These are phyloP conservation scores for Drosophila sulfurigaster DNA, from an alignment of 1,140 invertebrate genomes.

Conservation along the genomic window DNA sequence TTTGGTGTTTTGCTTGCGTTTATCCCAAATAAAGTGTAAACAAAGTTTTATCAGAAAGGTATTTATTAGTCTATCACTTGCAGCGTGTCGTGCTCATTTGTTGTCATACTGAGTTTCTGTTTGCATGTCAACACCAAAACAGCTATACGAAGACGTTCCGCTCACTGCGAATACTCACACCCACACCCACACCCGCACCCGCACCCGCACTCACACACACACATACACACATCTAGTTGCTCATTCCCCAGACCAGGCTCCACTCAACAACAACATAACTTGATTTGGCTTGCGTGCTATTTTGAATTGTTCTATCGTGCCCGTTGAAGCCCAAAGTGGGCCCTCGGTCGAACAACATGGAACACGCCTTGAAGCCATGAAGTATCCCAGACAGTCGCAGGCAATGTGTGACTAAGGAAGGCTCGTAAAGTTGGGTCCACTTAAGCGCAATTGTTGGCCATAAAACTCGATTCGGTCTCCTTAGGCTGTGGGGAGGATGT, in stretches of 20 bases:
- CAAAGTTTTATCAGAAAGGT: slow-evolving; percentile 4
- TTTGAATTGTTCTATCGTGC: slow-evolving; percentile 59
- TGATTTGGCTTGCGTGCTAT: slow-evolving; percentile 79
- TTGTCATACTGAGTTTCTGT: slow-evolving; percentile 35
- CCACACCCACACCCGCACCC: slow-evolving; percentile 1
- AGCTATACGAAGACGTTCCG: slow-evolving; percentile 42
- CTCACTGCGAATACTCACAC: slow-evolving; percentile 4
- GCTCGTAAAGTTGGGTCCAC: slow-evolving; percentile 79
- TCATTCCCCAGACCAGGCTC: too few relatives aligned
- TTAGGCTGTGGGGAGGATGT: neutral
- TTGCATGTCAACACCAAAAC: slow-evolving; percentile 53
- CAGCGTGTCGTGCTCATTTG: slow-evolving; percentile 12
- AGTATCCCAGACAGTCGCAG: slow-evolving; percentile 15
- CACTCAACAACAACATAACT: slow-evolving; percentile 41
- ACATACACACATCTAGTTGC: neutral
- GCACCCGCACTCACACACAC: slow-evolving; percentile 3
- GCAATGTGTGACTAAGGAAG: slow-evolving; percentile 34
- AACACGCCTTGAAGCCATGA: slow-evolving; percentile 27
- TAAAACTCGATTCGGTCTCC: slow-evolving; percentile 59
- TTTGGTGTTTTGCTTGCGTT: too few relatives aligned
- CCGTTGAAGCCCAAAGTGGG: neutral
- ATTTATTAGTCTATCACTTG: slow-evolving; percentile 8
- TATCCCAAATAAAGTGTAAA: too few relatives aligned
- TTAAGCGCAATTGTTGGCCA: slow-evolving; percentile 80
- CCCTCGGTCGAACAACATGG: neutral